These are phyloP conservation scores for Mantis religiosa DNA, from an alignment of 2,888 invertebrate genomes.

Conservation along the genomic window DNA sequence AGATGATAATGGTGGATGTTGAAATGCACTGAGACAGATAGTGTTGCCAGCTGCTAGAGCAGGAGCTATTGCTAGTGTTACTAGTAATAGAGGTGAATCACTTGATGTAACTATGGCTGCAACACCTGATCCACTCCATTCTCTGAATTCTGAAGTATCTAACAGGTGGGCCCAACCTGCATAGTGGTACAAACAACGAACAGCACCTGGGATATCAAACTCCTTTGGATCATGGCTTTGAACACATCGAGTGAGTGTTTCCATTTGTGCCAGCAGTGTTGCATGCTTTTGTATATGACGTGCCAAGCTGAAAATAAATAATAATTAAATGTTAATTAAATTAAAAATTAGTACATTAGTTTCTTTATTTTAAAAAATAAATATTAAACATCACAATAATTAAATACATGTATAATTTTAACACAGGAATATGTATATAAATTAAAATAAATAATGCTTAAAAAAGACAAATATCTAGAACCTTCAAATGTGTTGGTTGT, in stretches of 20 bases:
- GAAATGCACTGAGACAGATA: constrained; percentile 47
- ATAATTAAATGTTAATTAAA: constrained; percentile 5
- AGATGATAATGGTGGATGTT: constrained; percentile 44
- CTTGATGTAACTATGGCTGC: constrained; percentile 46
- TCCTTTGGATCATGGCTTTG: constrained; percentile 46
- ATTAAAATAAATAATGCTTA: too few relatives aligned
- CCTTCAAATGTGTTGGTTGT: too few relatives aligned
- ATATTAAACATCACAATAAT: too few relatives aligned
- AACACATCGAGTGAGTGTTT: constrained; percentile 46
- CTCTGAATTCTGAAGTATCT: constrained; percentile 42
- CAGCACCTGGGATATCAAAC: constrained; percentile 44
- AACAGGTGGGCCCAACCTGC: constrained; percentile 47
- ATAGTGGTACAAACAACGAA: constrained; percentile 51
- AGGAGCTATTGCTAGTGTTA: constrained; percentile 48
- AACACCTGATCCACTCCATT: constrained; percentile 45
- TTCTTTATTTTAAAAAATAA: too few relatives aligned
- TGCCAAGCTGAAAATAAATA: constrained; percentile 43
- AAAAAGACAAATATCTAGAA: too few relatives aligned
- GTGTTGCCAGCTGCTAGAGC: constrained; percentile 50
- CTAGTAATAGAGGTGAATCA: constrained; percentile 46
- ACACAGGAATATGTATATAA: too few relatives aligned
- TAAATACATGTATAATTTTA: too few relatives aligned
- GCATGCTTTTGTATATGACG: constrained; percentile 48
- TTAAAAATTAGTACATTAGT: too few relatives aligned
- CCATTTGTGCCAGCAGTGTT: constrained; percentile 47